Percentiles rank a stretch among this genome's conserved stretches.
Conservation (phyloP, 2,797 vertebrate genomes). For the Graptemys geographica region DNA sequence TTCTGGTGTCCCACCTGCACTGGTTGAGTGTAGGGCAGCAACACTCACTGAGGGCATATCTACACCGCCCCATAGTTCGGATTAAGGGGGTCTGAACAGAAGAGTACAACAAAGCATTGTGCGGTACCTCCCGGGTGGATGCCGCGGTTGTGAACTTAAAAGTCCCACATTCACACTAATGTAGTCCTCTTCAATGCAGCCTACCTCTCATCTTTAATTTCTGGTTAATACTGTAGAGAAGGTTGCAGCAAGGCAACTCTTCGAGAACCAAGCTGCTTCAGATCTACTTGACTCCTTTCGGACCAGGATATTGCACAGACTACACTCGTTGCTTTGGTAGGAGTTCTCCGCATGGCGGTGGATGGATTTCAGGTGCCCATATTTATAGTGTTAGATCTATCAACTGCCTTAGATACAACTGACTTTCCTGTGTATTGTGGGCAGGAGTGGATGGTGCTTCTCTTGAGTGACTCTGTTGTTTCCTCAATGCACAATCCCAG, state of each 20-base stretch:
- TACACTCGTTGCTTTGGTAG: background rate
- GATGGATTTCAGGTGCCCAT: background rate
- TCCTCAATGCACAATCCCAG: rapidly evolving
- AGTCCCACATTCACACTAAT: background rate
- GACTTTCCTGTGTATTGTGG: rapidly evolving
- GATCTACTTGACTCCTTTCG: constrained; percentile 16
- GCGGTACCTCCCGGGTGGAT: background rate
- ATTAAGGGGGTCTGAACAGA: background rate
- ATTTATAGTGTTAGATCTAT: background rate
- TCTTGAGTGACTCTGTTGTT: background rate
- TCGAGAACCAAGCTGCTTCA: constrained; percentile 2
- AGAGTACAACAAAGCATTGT: background rate
- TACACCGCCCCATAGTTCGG: too few relatives aligned
- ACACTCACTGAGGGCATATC: too few relatives aligned
- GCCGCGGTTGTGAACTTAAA: background rate
- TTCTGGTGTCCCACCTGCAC: background rate
- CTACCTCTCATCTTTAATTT: constrained; percentile 56
- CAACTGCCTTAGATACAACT: background rate
- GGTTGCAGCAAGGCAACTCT: constrained; percentile 9
- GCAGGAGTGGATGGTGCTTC: background rate
- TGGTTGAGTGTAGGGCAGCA: background rate
- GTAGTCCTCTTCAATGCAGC: constrained; percentile 15
- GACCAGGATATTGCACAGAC: background rate
- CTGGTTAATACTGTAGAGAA: constrained; percentile 47
- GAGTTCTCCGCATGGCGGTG: background rate